Conservation (phyloP, 2,113 vertebrate species). For the Xenopus laevis region DNA sequence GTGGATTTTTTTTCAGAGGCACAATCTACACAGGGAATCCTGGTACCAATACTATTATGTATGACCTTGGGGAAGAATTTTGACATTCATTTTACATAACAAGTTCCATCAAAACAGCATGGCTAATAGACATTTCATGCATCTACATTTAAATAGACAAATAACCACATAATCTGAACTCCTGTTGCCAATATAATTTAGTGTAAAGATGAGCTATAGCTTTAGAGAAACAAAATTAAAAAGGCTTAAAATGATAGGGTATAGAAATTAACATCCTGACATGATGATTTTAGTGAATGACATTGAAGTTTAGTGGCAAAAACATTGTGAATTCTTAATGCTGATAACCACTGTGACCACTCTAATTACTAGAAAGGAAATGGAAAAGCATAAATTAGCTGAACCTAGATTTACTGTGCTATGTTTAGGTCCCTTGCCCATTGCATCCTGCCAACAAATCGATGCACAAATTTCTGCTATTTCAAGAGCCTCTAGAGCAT, state of each 20-base stretch:
- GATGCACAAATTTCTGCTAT: constrained; percentile 50
- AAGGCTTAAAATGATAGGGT: constrained; percentile 19
- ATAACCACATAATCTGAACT: constrained; percentile 33
- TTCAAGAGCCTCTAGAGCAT: constrained; percentile 55
- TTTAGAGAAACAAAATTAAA: constrained; percentile 32
- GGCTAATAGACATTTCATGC: constrained; percentile 44
- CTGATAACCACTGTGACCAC: constrained; percentile 10
- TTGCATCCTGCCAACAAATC: constrained; percentile 48
- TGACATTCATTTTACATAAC: constrained; percentile 23
- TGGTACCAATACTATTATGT: constrained; percentile 12
- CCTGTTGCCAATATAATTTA: constrained; percentile 38
- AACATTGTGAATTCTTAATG: constrained; percentile 9
- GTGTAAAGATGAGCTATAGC: constrained; percentile 42
- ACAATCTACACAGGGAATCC: not conserved
- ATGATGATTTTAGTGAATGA: constrained; percentile 30
- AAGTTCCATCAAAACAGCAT: constrained; percentile 30
- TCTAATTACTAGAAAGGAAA: constrained; percentile 32
- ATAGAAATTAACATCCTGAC: constrained; percentile 17
- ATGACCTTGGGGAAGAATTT: constrained; percentile 23
- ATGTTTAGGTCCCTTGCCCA: constrained; percentile 50
- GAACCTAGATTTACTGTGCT: constrained; percentile 43
- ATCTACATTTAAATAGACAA: constrained; percentile 39
- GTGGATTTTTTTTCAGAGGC: no score
- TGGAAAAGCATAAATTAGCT: constrained; percentile 31
- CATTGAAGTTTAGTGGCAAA: constrained; percentile 27